Conservation (phyloP, 2,888 invertebrate genomes). For the Hypolimnas misippus region DNA sequence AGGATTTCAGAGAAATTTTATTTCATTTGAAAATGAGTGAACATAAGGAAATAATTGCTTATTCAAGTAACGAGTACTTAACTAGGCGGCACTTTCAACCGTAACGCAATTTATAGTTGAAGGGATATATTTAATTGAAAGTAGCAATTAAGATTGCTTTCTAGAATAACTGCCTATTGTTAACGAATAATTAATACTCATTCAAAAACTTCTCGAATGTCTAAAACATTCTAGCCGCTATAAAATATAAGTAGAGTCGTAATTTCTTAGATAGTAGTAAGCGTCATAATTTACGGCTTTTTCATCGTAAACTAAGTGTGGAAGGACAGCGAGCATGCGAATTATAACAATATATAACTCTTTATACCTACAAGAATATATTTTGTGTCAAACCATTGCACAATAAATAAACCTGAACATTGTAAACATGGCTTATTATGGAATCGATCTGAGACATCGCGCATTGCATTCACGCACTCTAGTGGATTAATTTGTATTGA, state of each 20-base stretch:
- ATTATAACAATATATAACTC: slow-evolving; percentile 28
- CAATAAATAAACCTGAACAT: slow-evolving; percentile 31
- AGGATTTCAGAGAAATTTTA: neutral
- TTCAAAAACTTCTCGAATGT: slow-evolving; percentile 26
- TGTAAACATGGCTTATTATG: slow-evolving; percentile 18
- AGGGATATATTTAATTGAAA: slow-evolving; percentile 44
- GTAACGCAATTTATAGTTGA: slow-evolving; percentile 38
- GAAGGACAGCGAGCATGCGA: slow-evolving; percentile 32
- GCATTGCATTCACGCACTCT: slow-evolving; percentile 41
- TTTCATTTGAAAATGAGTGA: slow-evolving; percentile 27
- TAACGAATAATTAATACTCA: slow-evolving; percentile 25
- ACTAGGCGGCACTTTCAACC: slow-evolving; percentile 34
- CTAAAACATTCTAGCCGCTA: slow-evolving; percentile 16
- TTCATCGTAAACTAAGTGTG: slow-evolving; percentile 44
- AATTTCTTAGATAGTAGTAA: slow-evolving; percentile 15
- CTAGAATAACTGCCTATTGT: slow-evolving; percentile 40
- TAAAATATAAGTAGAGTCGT: neutral
- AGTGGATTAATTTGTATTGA: slow-evolving; percentile 42
- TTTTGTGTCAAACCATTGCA: slow-evolving; percentile 21
- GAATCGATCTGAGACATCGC: slow-evolving; percentile 23
- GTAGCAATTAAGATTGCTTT: slow-evolving; percentile 45
- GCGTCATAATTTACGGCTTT: slow-evolving; percentile 37
- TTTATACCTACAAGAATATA: neutral
- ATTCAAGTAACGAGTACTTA: slow-evolving; percentile 31
- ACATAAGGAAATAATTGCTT: slow-evolving; percentile 35